Evolutionary conservation across 2,888 invertebrate species (phyloP).

Genomic region (Drymonia ruficornis): DNA sequence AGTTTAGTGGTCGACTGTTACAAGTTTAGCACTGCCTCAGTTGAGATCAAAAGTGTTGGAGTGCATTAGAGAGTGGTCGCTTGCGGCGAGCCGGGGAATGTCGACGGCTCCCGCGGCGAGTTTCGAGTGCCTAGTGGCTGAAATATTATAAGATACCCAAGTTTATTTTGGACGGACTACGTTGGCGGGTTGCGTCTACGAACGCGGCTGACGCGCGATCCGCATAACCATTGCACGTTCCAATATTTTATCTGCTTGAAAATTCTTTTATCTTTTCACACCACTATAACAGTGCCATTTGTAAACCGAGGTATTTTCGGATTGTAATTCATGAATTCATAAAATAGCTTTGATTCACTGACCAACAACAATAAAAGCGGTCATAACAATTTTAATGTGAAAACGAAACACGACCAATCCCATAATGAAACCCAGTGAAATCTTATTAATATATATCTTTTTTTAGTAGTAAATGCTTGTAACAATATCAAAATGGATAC

Average conservation of each 20-base stretch:
- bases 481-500: neutral
- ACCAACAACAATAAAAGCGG: neutral
- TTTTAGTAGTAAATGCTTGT: too few species aligned
- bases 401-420: neutral
- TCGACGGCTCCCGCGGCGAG: conserved; percentile 44
- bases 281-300: conserved; percentile 6
- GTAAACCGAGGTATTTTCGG: neutral
- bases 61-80: conserved; percentile 30
- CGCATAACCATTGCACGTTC: conserved; percentile 50
- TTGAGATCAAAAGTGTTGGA: conserved; percentile 21
- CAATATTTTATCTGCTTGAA: conserved; percentile 41
- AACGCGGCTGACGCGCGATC: conserved; percentile 58
- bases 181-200: conserved; percentile 72
- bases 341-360: neutral
- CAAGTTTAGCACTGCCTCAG: conserved; percentile 22
- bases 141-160: conserved; percentile 65
- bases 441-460: too few species aligned
- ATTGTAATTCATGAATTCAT: neutral
- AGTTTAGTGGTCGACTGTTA: conserved; percentile 23
- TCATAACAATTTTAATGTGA: neutral
- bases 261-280: conserved; percentile 26
- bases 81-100: conserved; percentile 43
- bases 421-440: too few species aligned
- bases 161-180: conserved; percentile 75
- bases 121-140: conserved; percentile 59